These are phyloP conservation scores for Hanleya hanleyi DNA, from an alignment of 2,888 invertebrate species.

Conservation along the genomic window DNA sequence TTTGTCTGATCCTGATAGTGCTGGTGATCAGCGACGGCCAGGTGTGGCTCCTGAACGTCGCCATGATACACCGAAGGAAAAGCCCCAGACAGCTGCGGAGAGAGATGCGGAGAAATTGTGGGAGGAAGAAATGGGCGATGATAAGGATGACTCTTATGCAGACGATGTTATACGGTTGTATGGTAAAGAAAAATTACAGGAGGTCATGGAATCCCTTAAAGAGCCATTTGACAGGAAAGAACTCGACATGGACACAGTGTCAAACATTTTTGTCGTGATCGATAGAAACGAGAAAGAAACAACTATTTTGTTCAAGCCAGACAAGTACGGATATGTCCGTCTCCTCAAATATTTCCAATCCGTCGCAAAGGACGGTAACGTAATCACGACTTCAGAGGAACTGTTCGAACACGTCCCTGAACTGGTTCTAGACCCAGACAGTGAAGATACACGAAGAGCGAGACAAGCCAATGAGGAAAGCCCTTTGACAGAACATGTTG, in stretches of 20 bases:
- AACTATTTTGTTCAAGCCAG: background rate
- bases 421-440: background rate
- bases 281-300: conserved; percentile 4
- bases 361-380: background rate
- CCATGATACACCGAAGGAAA: too few species aligned
- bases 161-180: too few species aligned
- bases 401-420: background rate
- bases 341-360: background rate
- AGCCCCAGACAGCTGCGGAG: too few species aligned
- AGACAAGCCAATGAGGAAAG: background rate
- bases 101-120: too few species aligned
- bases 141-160: too few species aligned
- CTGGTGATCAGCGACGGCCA: too few species aligned
- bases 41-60: too few species aligned
- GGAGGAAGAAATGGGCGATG: too few species aligned
- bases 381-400: background rate
- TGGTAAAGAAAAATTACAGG: too few species aligned
- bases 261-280: background rate
- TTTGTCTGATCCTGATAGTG: too few species aligned
- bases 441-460: background rate
- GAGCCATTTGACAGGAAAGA: background rate
- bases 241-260: background rate
- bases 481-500: too few species aligned
- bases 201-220: too few species aligned
- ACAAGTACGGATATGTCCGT: background rate